Evolutionary conservation across 2,113 vertebrate genomes (phyloP), one percentile per base, ranked within the genome.

Genomic region (Grallaria varia): DNA sequence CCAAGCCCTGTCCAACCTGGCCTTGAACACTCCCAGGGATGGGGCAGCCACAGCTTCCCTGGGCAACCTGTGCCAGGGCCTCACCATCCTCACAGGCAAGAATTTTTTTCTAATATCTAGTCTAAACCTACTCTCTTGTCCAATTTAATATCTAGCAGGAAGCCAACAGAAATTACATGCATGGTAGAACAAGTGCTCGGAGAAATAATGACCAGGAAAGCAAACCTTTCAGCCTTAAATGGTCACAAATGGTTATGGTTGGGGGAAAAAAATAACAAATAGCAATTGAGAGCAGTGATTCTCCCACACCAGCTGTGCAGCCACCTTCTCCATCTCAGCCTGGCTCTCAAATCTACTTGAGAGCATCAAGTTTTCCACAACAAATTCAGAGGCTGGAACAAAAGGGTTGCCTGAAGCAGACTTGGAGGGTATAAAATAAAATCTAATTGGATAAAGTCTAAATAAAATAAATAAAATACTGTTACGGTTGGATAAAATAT

Each of bases 1-100:
- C 47, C 53, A 18, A 75, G n/a, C 28, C 14, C 23, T 2, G 0
- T 25, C 69, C 79, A 83, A 0, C 25, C 56, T 42, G 22, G 18
- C 42, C 35, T 42, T 27, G 56, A 13, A 0, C 49, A 77, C 15
- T 42, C 0, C 40, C 72, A 90, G 72, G 42, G 56, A 49, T 49
- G 40, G 71, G 17, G 25, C 3, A 90, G 21, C 17, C 63, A 20
- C 63, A 90, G 2, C 5, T 69, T 0, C 55, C 28, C 22, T 52
- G 35, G 19, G 5, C 27, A 71, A 8, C 35, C 47, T 49, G 55
- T 35, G n/a, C 47, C 55, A 60, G 55, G 21, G 47, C 21, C 47
- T 62, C 12, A 2, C 40, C 14, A 20, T 9, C 18, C 2, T 77
- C 47, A 13, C 55, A 63, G 18, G 30, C 31, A 55, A 56, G 0